A percentile compares a stretch with the other conserved stretches of the same genome.
Conservation (phyloP, 2,113 vertebrate species). For the Ammodytes marinus region DNA sequence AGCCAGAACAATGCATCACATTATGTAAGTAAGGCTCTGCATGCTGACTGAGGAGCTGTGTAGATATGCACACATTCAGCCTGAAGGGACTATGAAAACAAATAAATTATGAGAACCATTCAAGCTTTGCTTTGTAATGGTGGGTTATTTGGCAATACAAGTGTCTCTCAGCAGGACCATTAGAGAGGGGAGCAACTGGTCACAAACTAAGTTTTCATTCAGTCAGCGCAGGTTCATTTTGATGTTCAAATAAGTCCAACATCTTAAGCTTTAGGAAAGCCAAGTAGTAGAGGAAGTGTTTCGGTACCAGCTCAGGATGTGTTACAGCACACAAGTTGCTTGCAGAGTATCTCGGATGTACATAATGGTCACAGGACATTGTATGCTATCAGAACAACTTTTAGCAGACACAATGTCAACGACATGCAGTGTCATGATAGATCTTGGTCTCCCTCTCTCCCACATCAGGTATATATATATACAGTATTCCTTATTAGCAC, state of each 20-base stretch:
- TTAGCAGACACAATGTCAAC: neutral
- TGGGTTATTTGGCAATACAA: constrained; percentile 1
- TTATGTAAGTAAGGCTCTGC: constrained; percentile 62
- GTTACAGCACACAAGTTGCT: neutral
- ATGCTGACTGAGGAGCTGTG: constrained; percentile 70
- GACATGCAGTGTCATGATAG: neutral
- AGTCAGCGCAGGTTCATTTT: neutral
- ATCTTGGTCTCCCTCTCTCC: neutral
- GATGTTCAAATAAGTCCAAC: neutral
- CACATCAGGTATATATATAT: neutral
- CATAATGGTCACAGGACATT: neutral
- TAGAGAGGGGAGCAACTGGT: neutral
- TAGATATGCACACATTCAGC: constrained; percentile 71
- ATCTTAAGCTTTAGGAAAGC: neutral
- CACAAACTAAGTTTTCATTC: neutral
- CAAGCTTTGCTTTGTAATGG: constrained; percentile 18
- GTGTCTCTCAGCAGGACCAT: constrained; percentile 7
- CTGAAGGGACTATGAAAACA: constrained; percentile 55
- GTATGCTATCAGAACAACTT: neutral
- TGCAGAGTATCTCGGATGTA: neutral
- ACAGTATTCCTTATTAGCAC: constrained; percentile 10
- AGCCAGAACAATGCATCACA: constrained; percentile 75
- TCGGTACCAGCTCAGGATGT: neutral
- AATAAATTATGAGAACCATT: constrained; percentile 18
- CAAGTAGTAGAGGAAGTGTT: neutral